A percentile compares a stretch with the other conserved stretches of the same genome.
phyloP scores from a whole-genome alignment of 2,113 vertebrate species.

The Calyptommatus sinebrachiatus region DNA sequence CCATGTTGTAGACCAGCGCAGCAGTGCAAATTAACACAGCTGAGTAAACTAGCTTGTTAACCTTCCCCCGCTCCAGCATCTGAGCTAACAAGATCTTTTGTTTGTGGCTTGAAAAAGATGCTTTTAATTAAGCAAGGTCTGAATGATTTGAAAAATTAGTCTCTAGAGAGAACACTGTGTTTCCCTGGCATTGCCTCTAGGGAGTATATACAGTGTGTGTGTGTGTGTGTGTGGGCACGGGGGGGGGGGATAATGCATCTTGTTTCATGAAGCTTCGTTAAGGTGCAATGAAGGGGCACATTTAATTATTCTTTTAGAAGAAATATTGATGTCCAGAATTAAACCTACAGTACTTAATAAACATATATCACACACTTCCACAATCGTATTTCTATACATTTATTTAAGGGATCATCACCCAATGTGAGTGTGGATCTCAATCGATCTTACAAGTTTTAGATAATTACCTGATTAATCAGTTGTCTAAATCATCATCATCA shows the following conservation, averaged over 20 bases:
- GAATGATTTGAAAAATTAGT: conserved; percentile 20
- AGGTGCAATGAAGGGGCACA: background rate
- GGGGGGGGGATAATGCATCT: too few relatives aligned
- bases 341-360: background rate
- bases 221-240: too few relatives aligned
- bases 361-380: background rate
- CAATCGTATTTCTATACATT: background rate
- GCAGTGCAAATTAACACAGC: background rate
- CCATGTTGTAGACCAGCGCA: background rate
- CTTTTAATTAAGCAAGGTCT: conserved; percentile 25
- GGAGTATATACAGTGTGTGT: background rate
- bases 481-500: background rate
- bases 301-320: background rate
- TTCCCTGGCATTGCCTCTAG: background rate
- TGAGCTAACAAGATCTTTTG: conserved; percentile 17
- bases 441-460: background rate
- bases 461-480: background rate
- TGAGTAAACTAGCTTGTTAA: conserved; percentile 11
- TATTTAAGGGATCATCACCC: background rate
- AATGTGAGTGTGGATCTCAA: background rate
- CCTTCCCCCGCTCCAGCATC: background rate
- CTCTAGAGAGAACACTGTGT: background rate
- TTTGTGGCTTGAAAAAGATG: conserved; percentile 2
- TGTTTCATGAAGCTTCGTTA: background rate
- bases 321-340: background rate